phyloP scores from a whole-genome alignment of 2,797 vertebrate species.

The Chelon labrosus region DNA sequence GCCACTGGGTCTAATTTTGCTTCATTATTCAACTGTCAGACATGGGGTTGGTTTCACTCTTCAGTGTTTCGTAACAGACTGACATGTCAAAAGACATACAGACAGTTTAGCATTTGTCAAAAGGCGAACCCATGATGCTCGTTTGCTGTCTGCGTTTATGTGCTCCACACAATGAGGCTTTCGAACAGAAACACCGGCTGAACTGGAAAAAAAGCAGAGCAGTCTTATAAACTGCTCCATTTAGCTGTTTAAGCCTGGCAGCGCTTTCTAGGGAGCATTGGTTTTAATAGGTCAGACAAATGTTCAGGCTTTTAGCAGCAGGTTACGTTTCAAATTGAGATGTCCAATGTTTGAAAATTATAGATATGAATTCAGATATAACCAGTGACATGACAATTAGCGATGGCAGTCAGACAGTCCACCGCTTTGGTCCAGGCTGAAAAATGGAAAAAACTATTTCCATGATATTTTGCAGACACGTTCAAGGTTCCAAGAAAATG shows the following conservation, averaged over 20 bases:
- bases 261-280: background rate
- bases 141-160: slow-evolving; percentile 7
- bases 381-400: too few species aligned
- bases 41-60: background rate
- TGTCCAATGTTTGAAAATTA: background rate
- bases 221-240: background rate
- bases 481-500: too few species aligned
- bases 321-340: slow-evolving; percentile 4
- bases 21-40: too few species aligned
- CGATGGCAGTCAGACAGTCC: too few species aligned
- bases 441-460: too few species aligned
- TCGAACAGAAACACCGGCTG: slow-evolving; percentile 1
- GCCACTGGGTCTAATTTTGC: too few species aligned
- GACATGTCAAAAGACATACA: slow-evolving; percentile 6
- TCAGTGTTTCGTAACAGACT: background rate
- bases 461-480: background rate
- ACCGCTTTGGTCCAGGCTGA: too few species aligned
- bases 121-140: slow-evolving; percentile 1
- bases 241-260: background rate
- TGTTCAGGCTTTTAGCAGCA: background rate
- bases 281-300: background rate
- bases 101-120: background rate
- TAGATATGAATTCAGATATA: too few species aligned
- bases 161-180: slow-evolving; percentile 1
- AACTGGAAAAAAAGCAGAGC: background rate